Base-by-base conservation (phyloP, 2,113 vertebrate genomes). In the Rattus rattus region DNA sequence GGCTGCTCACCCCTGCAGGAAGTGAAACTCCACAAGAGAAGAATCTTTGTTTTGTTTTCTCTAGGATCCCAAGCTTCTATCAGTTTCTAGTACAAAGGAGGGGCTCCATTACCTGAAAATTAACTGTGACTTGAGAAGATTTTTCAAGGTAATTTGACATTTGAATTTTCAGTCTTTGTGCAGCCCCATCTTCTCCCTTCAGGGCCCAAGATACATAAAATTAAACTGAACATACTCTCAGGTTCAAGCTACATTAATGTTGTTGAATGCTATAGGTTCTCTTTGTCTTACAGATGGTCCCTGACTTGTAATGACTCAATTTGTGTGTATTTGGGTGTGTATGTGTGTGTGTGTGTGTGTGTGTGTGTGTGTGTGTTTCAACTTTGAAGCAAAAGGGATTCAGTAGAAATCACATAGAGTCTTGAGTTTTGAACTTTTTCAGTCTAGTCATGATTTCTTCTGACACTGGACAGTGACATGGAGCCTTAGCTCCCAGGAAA, bases 101-200 rank as follows among this genome's bases (percentile, higher is more conserved):
- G 28, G 43, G 20, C 56, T 92, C 24, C n/a, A 89, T 75, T 28
- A 96, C 83, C 2, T 80, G 20, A 91, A 73, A 89, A 73, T 89
- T 52, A 92, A 80, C 61, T 85, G 47, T 61, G 56, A 17, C 24
- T 81, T 81, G 52, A 75, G 52, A 75, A 70, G 39, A 80, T 73
- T 79, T 83, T 83, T 72, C 85, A 95, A 52, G 28, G 14, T 49
- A 75, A 19, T 88, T 91, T 88, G 69, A 72, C 33, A 84, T n/a
- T 77, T 92, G 63, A 56, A 56, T 85, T 89, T 89, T 93, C 52
- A 86, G 47, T 65, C 12, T 92, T 67, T 91, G 13, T 49, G 26
- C 47, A 52, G 47, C 33, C 56, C 88, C 39, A 47, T 69, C 83
- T 91, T 87, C 75, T 91, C 20, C 5, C 14, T 79, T 88, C n/a